Percentiles rank a stretch among this genome's conserved stretches.
Conservation (phyloP, 2,888 invertebrate species). For the Rugalucina vietnamica region DNA sequence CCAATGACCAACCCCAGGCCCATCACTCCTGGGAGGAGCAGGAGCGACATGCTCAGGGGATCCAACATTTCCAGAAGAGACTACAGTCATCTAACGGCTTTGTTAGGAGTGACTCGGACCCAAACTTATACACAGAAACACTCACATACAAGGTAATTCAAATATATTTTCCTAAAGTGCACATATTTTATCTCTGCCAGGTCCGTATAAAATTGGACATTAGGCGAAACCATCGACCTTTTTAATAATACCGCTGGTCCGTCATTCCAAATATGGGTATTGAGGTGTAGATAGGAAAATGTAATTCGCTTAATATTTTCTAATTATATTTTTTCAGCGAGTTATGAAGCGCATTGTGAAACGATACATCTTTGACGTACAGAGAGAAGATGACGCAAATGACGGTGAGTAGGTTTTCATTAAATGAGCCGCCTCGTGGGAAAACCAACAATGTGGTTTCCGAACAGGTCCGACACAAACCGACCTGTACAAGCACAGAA, state of each 20-base stretch:
- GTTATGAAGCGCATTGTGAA: constrained; percentile 80
- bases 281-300: too few relatives aligned
- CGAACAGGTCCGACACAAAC: too few relatives aligned
- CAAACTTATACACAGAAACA: constrained; percentile 70
- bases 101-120: constrained; percentile 77
- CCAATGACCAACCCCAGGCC: constrained; percentile 29
- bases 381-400: constrained; percentile 72
- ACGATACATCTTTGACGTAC: constrained; percentile 78
- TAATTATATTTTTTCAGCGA: constrained; percentile 62
- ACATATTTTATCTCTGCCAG: too few relatives aligned
- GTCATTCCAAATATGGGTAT: too few relatives aligned
- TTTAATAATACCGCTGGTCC: too few relatives aligned
- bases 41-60: constrained; percentile 61
- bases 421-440: background rate
- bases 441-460: background rate
- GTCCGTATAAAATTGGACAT: too few relatives aligned
- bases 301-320: background rate
- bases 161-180: too few relatives aligned
- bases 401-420: constrained; percentile 66
- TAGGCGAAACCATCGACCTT: too few relatives aligned
- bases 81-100: constrained; percentile 77
- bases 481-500: too few relatives aligned
- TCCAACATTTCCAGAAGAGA: constrained; percentile 74
- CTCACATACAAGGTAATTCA: constrained; percentile 78
- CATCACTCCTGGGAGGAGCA: constrained; percentile 57